Percentiles rank a stretch among this genome's conserved stretches.
Evolutionary conservation across 2,113 vertebrate species (phyloP).

Genomic region (Pangasianodon gigas): DNA sequence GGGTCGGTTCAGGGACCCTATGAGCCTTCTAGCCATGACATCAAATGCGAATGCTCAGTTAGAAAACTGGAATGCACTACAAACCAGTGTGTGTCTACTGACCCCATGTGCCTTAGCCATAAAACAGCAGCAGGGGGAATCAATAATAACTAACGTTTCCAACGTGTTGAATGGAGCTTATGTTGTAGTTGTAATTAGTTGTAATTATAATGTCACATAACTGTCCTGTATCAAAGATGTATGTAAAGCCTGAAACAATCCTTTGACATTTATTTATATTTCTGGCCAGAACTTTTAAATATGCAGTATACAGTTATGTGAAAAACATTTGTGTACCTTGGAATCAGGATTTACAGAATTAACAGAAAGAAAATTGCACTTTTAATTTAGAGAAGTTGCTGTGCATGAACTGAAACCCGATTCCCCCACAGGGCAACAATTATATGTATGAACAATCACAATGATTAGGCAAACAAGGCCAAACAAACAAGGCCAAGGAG

Average conservation of each 20-base stretch:
- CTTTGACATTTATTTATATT: no score
- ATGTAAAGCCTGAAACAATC: neutral
- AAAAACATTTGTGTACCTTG: neutral
- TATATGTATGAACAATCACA: neutral
- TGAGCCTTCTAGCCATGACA: neutral
- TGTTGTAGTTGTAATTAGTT: neutral
- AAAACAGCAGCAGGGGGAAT: slow-evolving; percentile 13
- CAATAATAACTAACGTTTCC: neutral
- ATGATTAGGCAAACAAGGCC: neutral
- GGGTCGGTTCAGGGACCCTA: neutral
- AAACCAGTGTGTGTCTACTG: slow-evolving; percentile 29
- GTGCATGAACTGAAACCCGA: neutral
- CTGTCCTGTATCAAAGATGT: neutral
- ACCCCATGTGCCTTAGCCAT: slow-evolving; percentile 25
- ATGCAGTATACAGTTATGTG: neutral
- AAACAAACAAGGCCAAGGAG: neutral
- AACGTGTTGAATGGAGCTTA: neutral
- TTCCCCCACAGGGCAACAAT: neutral
- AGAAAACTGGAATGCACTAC: neutral
- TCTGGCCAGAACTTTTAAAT: neutral
- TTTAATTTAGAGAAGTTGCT: neutral
- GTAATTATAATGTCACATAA: neutral
- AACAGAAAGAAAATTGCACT: neutral
- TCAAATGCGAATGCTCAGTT: neutral
- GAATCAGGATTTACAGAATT: neutral